Conservation (phyloP, 2,888 invertebrate genomes). For the Odontocerum albicorne region DNA sequence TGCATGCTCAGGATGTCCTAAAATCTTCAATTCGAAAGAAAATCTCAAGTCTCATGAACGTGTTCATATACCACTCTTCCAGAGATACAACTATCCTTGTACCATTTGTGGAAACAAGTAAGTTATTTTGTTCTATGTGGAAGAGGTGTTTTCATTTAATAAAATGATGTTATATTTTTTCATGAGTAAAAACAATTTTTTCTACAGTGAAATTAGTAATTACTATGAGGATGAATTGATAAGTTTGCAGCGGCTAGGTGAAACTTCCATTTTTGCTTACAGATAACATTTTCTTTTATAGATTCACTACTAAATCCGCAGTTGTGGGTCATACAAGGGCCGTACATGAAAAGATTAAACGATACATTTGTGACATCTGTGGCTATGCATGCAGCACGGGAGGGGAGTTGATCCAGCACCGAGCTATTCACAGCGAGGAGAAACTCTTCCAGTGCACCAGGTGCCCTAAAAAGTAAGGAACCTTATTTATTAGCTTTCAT, state of each 20-base stretch:
- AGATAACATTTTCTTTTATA: slow-evolving; percentile 39
- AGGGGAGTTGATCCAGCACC: slow-evolving; percentile 59
- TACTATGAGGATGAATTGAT: no score
- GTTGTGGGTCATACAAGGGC: slow-evolving; percentile 56
- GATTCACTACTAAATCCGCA: slow-evolving; percentile 58
- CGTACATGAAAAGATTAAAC: slow-evolving; percentile 59
- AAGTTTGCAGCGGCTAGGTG: no score
- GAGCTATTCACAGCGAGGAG: slow-evolving; percentile 60
- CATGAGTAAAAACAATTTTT: no score
- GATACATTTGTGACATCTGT: slow-evolving; percentile 60
- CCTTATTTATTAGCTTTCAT: no score
- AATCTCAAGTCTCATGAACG: slow-evolving; percentile 54
- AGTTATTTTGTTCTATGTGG: no score
- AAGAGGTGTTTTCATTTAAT: no score
- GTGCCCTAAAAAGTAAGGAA: slow-evolving; percentile 55
- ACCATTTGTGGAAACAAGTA: slow-evolving; percentile 56
- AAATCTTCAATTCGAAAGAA: slow-evolving; percentile 54
- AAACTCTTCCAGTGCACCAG: slow-evolving; percentile 56
- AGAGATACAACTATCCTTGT: slow-evolving; percentile 55
- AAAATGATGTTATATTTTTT: no score
- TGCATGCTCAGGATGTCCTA: slow-evolving; percentile 52
- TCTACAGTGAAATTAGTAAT: no score
- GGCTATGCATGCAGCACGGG: slow-evolving; percentile 61
- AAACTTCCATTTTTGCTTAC: no score
- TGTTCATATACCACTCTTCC: slow-evolving; percentile 57